These are phyloP conservation scores for Trichomalopsis sarcophagae DNA, from an alignment of 1,140 invertebrate species.

Conservation along the genomic window DNA sequence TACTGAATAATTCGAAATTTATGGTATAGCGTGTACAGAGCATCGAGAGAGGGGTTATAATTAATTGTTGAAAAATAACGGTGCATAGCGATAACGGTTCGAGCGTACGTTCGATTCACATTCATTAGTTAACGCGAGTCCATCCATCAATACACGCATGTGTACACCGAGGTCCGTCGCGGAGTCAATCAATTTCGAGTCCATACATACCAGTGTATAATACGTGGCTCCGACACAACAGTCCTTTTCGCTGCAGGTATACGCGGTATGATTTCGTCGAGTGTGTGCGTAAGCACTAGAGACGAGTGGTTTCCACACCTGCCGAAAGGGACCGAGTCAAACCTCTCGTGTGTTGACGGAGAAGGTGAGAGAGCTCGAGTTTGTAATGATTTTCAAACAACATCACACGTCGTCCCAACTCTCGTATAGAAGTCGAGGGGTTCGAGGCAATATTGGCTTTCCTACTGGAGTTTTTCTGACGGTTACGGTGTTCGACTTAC, in stretches of 20 bases:
- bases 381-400: constrained; percentile 48
- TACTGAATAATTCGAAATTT: not conserved
- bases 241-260: not conserved
- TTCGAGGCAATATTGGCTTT: not conserved
- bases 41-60: not conserved
- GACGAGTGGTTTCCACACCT: constrained; percentile 41
- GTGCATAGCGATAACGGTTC: not conserved
- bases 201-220: not conserved
- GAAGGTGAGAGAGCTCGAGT: constrained; percentile 11
- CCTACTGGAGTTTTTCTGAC: not conserved
- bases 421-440: not conserved
- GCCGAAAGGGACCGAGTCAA: constrained; percentile 26
- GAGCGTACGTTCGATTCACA: not conserved
- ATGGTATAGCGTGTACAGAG: not conserved
- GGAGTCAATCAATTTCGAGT: constrained; percentile 45
- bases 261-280: not conserved
- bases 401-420: not conserved
- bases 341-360: not conserved
- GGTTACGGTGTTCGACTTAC: too few species aligned
- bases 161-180: not conserved
- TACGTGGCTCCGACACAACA: not conserved
- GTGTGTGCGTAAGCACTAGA: constrained; percentile 22
- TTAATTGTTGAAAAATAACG: not conserved
- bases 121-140: not conserved
- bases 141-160: constrained; percentile 32